Base-by-base conservation (phyloP, 2,113 vertebrate genomes). In the Gymnocephalus cernua region DNA sequence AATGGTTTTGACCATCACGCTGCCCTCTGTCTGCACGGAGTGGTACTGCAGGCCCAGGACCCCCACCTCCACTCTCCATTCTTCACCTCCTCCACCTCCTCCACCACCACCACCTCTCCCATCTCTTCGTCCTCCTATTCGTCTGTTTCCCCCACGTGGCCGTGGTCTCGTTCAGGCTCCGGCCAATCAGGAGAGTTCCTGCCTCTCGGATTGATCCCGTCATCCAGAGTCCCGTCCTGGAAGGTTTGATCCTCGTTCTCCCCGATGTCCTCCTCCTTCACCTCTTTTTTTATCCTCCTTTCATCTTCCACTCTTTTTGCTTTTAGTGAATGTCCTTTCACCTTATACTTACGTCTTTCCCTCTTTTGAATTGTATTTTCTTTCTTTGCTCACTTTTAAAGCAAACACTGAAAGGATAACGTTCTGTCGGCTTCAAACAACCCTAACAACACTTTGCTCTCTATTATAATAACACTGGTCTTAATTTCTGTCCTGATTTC, bases 161-260 rank as follows among this genome's bases (percentile, higher is more conserved):
- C 94, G 89, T 96, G 96, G 96, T 95, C 95, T 92, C 95, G 95
- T 65, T 94, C 95, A 81, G 94, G 93, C 91, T 94, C 92, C 90
- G 87, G 94, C 94, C 96, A 95, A 88, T 93, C 95, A 82, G 95
- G 94, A 94, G 96, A 96, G 91, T 90, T 87, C 93, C 93, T 80
- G 89, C 95, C 96, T 93, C 96, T 96, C 73, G 96, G 96, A 95
- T 92, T 94, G 92, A 93, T 96, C 84, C 96, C 96, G 77, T 96
- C 97, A 87, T 96, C 96, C 96, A 96, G 95, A 94, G 95, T 99
- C 89, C 97, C 96, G 88, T 96, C 96, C 95, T 99, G 97, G 97
- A 99, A 99, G 97, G 97, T 99, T 97, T 96, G 97, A 93, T 79
- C 67, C 54, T 50, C 84, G 3, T 29, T 66, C 63, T 88, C 86